Percentiles rank a stretch among this genome's conserved stretches.
Conservation (phyloP, 1,140 invertebrate species). For the Calosoma granatense region DNA sequence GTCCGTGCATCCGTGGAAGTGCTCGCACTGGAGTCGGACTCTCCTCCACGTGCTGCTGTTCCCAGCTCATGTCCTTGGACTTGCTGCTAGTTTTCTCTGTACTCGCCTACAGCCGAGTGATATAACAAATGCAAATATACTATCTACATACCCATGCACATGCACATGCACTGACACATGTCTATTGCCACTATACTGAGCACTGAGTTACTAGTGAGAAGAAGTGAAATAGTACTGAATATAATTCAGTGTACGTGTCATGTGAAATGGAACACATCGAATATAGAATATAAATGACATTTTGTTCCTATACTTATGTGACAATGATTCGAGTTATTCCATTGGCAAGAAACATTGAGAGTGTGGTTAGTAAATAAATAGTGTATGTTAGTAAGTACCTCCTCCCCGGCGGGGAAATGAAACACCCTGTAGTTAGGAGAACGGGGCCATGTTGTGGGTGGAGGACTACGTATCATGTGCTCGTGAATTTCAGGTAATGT, state of each 20-base stretch:
- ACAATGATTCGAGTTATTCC: too few relatives aligned
- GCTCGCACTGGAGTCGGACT: neutral
- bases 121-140: neutral
- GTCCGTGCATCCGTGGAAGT: constrained; percentile 10
- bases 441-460: constrained; percentile 50
- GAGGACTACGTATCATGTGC: constrained; percentile 70
- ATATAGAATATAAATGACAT: too few relatives aligned
- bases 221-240: too few relatives aligned
- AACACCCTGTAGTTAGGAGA: constrained; percentile 30
- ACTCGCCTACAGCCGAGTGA: neutral
- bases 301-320: too few relatives aligned
- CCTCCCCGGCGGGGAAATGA: constrained; percentile 26
- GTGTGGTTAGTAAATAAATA: too few relatives aligned
- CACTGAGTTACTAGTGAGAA: too few relatives aligned
- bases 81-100: neutral
- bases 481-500: constrained; percentile 70
- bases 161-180: too few relatives aligned
- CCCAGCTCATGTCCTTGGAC: neutral
- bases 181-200: too few relatives aligned
- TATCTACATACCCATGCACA: too few relatives aligned
- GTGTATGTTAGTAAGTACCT: constrained; percentile 15
- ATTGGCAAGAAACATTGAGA: too few relatives aligned
- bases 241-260: too few relatives aligned
- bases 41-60: neutral
- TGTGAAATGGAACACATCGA: too few relatives aligned